phyloP scores from a whole-genome alignment of 2,888 invertebrate genomes.

The Netelia melanura region DNA sequence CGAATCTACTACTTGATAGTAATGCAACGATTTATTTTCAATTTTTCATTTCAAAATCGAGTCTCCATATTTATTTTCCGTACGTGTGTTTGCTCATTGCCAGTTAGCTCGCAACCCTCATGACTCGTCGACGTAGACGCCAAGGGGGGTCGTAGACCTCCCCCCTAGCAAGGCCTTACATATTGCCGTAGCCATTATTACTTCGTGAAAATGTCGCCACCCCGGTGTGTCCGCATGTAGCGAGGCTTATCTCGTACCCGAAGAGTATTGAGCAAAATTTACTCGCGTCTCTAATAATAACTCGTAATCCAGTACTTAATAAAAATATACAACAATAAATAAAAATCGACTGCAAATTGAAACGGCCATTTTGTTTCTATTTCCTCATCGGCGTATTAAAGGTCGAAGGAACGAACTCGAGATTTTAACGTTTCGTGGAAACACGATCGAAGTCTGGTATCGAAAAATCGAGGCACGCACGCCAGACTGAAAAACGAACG shows the following conservation, averaged over 20 bases:
- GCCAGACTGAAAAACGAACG: slow-evolving; percentile 37
- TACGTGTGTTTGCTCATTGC: slow-evolving; percentile 35
- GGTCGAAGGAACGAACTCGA: slow-evolving; percentile 5
- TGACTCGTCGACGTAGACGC: slow-evolving; percentile 40
- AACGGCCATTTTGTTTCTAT: neutral
- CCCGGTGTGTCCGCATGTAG: slow-evolving; percentile 23
- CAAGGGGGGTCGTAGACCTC: slow-evolving; percentile 35
- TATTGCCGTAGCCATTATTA: slow-evolving; percentile 77
- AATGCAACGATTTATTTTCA: neutral
- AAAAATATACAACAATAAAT: slow-evolving; percentile 5
- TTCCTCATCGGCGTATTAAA: neutral
- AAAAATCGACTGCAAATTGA: neutral
- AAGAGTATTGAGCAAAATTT: neutral
- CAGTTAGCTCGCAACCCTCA: slow-evolving; percentile 57
- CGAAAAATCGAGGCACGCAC: slow-evolving; percentile 50
- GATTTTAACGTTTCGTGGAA: slow-evolving; percentile 30
- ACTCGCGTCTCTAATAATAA: neutral
- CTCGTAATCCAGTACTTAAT: neutral
- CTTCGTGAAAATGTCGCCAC: slow-evolving; percentile 74
- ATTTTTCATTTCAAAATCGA: slow-evolving; percentile 7
- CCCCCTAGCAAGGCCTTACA: slow-evolving; percentile 70
- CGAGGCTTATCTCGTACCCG: neutral
- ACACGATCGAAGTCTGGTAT: neutral
- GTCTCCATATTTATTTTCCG: slow-evolving; percentile 21
- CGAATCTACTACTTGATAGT: too few relatives aligned